These are phyloP conservation scores for Pseudobourletiella spinata DNA, from an alignment of 1,140 invertebrate species.

Conservation along the genomic window DNA sequence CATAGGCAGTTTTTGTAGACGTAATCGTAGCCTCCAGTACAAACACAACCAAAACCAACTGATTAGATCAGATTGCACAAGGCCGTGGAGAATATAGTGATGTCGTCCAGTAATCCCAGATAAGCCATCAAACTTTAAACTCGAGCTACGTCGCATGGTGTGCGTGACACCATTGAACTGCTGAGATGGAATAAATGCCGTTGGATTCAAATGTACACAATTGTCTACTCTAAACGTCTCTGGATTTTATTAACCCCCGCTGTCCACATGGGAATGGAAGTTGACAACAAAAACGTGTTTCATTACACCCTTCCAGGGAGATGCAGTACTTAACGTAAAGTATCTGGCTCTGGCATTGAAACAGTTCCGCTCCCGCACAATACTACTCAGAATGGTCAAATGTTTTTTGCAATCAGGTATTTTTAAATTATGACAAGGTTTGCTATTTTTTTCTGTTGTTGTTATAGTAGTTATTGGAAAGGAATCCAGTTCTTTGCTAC, in stretches of 20 bases:
- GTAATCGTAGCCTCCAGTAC: no score
- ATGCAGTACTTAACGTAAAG: constrained; percentile 1
- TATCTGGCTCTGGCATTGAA: background rate
- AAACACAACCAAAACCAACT: no score
- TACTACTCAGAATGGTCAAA: constrained; percentile 3
- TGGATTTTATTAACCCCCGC: constrained; percentile 13
- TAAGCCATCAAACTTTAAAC: no score
- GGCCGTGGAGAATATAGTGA: no score
- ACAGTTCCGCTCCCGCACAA: background rate
- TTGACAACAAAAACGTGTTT: constrained; percentile 9
- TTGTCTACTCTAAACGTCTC: constrained; percentile 7
- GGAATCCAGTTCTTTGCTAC: constrained; percentile 16
- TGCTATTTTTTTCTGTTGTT: constrained; percentile 1
- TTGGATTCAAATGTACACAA: no score
- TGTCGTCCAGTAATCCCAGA: no score
- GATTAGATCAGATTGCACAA: no score
- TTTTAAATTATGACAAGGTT: constrained; percentile 5
- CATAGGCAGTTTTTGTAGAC: no score
- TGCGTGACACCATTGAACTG: no score
- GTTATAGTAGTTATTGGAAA: background rate
- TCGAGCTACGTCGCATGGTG: no score
- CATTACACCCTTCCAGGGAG: constrained; percentile 4
- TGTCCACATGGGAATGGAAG: constrained; percentile 2
- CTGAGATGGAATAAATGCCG: no score
- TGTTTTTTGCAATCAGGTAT: background rate